Evolutionary conservation across 2,888 invertebrate species (phyloP).

Genomic region (Sinohyriopsis cumingii): DNA sequence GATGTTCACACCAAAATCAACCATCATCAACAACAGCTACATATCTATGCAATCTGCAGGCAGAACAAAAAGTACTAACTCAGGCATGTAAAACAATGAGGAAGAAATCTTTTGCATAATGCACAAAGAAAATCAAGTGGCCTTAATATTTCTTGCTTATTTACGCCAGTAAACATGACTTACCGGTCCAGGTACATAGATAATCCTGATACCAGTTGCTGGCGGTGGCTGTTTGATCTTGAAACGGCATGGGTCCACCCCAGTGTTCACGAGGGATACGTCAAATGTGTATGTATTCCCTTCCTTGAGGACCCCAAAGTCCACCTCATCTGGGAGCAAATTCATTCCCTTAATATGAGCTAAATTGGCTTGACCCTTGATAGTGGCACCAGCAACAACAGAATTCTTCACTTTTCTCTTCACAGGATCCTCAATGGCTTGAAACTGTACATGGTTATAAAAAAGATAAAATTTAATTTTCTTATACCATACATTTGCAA

Average conservation of each 20-base stretch:
- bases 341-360: constrained; percentile 65
- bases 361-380: constrained; percentile 55
- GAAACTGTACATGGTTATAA: constrained; percentile 48
- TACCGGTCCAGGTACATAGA: constrained; percentile 70
- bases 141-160: too few relatives aligned
- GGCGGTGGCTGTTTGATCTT: constrained; percentile 71
- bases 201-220: constrained; percentile 67
- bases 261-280: constrained; percentile 68
- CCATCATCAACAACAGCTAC: too few relatives aligned
- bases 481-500: not conserved
- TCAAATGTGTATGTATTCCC: constrained; percentile 67
- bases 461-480: not conserved
- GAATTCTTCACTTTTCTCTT: constrained; percentile 64
- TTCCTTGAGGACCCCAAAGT: constrained; percentile 70
- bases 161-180: constrained; percentile 25
- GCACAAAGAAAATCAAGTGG: too few relatives aligned
- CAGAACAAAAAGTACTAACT: not conserved
- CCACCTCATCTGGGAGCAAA: constrained; percentile 65
- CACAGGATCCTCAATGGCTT: constrained; percentile 66
- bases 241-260: constrained; percentile 70
- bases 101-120: too few relatives aligned
- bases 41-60: not conserved
- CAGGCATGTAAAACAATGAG: not conserved
- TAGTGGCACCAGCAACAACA: constrained; percentile 62
- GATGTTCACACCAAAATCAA: too few relatives aligned